Evolutionary conservation across 2,797 vertebrate species (phyloP).

Genomic region (Lates japonicus): DNA sequence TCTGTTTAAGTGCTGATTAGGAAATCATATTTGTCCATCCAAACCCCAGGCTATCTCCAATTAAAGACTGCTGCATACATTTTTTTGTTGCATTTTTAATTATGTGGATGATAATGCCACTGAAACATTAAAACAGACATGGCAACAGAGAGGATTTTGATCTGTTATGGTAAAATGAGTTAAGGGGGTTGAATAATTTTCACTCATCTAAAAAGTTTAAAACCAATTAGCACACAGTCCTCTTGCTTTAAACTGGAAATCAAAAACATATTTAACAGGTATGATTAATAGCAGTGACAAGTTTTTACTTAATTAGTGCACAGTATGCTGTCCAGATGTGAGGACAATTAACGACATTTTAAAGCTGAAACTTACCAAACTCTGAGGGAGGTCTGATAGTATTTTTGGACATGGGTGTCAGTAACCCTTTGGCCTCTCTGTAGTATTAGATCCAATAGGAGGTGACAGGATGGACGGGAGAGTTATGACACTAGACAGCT

Average conservation of each 20-base stretch:
- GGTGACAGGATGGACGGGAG: conserved; percentile 45
- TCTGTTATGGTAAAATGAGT: neutral
- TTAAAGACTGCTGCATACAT: neutral
- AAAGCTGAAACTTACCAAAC: conserved; percentile 8
- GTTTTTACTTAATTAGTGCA: neutral
- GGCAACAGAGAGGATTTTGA: too few species aligned
- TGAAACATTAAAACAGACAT: neutral
- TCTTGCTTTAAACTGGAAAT: neutral
- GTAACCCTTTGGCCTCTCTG: conserved; percentile 39
- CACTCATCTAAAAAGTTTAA: neutral
- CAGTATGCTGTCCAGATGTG: neutral
- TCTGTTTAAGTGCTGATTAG: neutral
- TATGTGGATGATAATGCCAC: neutral
- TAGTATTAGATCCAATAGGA: conserved; percentile 50
- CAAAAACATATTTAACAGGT: neutral
- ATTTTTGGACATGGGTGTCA: conserved; percentile 37
- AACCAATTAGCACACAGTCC: neutral
- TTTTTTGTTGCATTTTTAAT: conserved; percentile 1
- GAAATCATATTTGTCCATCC: neutral
- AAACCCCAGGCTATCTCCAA: neutral
- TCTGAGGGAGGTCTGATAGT: neutral
- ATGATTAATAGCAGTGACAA: neutral
- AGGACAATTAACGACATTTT: neutral
- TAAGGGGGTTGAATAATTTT: neutral
- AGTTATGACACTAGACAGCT: conserved; percentile 52